A percentile compares a stretch with the other conserved stretches of the same genome.
Conservation (phyloP, 1,140 invertebrate species). For the Pseudomyrmex dendroicus region DNA sequence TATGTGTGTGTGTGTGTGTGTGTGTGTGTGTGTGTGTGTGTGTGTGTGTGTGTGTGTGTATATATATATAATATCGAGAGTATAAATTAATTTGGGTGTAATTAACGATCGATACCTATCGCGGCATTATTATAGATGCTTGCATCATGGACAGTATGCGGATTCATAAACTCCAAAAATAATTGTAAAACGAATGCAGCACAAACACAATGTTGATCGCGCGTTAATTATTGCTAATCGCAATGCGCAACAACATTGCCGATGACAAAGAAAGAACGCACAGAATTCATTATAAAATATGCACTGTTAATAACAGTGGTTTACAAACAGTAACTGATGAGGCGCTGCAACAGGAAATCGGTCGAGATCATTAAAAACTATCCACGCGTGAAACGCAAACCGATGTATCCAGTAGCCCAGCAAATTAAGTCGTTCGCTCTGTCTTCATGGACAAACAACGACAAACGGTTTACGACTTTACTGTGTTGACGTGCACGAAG, state of each 20-base stretch:
- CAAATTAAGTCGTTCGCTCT: conserved; percentile 38
- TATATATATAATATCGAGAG: conserved; percentile 41
- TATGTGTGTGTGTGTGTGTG: too few species aligned
- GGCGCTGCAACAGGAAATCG: not conserved
- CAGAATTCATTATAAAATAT: not conserved
- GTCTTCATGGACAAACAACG: conserved; percentile 15
- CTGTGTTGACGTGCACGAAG: conserved; percentile 45
- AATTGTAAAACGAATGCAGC: not conserved
- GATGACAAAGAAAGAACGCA: too few species aligned
- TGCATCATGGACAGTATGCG: not conserved
- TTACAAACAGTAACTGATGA: not conserved
- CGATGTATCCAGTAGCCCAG: not conserved
- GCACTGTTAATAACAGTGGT: not conserved
- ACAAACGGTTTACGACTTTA: conserved; percentile 53
- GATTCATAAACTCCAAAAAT: conserved; percentile 2
- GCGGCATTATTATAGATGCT: conserved; percentile 1
- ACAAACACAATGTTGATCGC: conserved; percentile 38
- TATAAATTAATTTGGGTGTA: conserved; percentile 56
- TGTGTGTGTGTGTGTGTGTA: too few species aligned
- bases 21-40: too few species aligned
- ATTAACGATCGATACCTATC: conserved; percentile 54
- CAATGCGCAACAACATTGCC: not conserved
- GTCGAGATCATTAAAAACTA: conserved; percentile 5
- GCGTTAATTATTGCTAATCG: conserved; percentile 37
- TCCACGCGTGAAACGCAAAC: conserved; percentile 8